phyloP scores from a whole-genome alignment of 1,140 invertebrate genomes.

The Lineus longissimus region DNA sequence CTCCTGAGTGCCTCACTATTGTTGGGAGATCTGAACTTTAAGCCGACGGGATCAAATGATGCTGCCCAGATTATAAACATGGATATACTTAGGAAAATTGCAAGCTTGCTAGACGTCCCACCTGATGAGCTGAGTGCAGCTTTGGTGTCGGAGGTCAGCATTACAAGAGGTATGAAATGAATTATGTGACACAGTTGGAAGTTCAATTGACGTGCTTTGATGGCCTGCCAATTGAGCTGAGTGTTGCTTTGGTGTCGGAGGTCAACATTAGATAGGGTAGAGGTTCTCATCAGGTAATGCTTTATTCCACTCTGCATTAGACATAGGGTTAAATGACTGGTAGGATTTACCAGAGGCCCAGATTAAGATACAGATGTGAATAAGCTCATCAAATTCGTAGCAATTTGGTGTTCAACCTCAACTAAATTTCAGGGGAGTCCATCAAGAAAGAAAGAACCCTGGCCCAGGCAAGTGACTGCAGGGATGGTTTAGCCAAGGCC shows the following conservation, averaged over 20 bases:
- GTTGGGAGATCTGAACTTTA: constrained; percentile 78
- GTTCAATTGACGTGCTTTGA: constrained; percentile 7
- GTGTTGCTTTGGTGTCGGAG: constrained; percentile 34
- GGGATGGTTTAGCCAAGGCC: constrained; percentile 63
- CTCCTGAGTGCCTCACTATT: constrained; percentile 83
- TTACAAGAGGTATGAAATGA: constrained; percentile 33
- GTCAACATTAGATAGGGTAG: constrained; percentile 39
- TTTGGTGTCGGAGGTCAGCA: constrained; percentile 36
- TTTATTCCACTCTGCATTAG: too few relatives aligned
- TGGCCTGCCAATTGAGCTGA: constrained; percentile 32
- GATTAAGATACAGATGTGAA: background rate
- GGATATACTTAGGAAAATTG: constrained; percentile 23
- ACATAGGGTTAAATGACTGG: background rate
- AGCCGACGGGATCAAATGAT: constrained; percentile 55
- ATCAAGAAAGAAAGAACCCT: constrained; percentile 32
- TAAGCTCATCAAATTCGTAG: background rate
- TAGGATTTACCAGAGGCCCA: background rate
- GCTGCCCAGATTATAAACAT: constrained; percentile 23
- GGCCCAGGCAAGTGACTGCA: constrained; percentile 47
- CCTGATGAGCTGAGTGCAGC: constrained; percentile 33
- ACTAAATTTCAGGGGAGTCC: constrained; percentile 34
- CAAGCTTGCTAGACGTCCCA: constrained; percentile 32
- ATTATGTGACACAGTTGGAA: background rate
- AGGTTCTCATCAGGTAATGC: too few relatives aligned
- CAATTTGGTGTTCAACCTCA: constrained; percentile 5